These are phyloP conservation scores for Entosphenus tridentatus DNA, from an alignment of 2,113 vertebrate genomes.

Conservation along the genomic window DNA sequence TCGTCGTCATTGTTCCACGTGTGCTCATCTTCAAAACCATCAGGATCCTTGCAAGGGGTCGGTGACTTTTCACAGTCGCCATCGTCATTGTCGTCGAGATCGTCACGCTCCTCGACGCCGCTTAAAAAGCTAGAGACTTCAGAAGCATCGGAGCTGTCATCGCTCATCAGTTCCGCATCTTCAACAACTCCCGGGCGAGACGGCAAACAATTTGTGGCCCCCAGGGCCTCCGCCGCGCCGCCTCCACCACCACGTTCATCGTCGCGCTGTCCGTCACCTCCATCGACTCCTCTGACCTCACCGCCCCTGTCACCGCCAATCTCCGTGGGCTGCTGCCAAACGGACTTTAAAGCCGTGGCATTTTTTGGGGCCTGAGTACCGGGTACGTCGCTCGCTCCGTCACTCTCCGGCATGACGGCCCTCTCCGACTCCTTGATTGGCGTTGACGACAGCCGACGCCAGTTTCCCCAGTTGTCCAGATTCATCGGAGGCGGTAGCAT, in stretches of 20 bases:
- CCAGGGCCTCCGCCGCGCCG: background rate
- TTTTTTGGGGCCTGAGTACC: background rate
- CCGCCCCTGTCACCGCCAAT: no score
- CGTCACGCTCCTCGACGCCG: background rate
- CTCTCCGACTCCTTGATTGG: background rate
- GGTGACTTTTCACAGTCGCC: background rate
- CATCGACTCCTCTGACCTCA: no score
- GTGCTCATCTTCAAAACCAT: constrained; percentile 1
- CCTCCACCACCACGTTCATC: no score
- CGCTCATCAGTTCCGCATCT: background rate
- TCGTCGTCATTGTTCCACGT: background rate
- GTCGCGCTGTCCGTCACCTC: no score
- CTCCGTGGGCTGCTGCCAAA: no score
- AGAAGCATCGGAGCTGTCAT: background rate
- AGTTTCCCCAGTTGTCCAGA: background rate
- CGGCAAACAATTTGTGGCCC: background rate
- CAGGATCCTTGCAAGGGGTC: background rate
- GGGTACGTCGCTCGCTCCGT: background rate
- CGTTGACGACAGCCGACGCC: background rate
- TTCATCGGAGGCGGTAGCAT: background rate
- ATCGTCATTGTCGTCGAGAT: background rate
- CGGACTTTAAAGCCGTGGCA: no score
- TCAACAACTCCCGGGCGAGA: background rate
- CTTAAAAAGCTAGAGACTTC: background rate
- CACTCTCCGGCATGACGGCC: background rate